phyloP scores from a whole-genome alignment of 2,888 invertebrate species.

The Candidula unifasciata region DNA sequence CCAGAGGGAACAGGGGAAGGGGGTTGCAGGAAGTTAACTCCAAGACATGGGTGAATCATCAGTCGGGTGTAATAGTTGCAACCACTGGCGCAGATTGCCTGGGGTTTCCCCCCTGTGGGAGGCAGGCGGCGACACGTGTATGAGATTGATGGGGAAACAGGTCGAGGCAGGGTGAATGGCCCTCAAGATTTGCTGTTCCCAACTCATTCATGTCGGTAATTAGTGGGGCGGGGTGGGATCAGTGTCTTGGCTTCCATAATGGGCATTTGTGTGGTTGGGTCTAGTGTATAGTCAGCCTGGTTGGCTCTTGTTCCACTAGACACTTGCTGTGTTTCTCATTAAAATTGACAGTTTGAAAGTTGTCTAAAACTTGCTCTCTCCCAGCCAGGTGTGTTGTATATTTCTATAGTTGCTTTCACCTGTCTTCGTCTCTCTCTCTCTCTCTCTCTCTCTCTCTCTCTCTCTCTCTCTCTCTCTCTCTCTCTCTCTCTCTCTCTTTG shows the following conservation, averaged over 20 bases:
- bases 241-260: too few species aligned
- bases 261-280: too few species aligned
- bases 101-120: background rate
- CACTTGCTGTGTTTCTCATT: too few species aligned
- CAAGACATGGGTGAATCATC: background rate
- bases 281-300: too few species aligned
- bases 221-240: too few species aligned
- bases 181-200: too few species aligned
- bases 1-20: background rate
- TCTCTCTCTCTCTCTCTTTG: conserved; percentile 41
- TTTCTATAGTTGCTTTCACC: too few species aligned
- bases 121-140: background rate
- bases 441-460: conserved; percentile 9
- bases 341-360: too few species aligned
- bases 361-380: too few species aligned
- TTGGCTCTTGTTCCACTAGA: too few species aligned
- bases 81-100: background rate
- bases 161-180: background rate
- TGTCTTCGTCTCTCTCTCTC: conserved; percentile 24
- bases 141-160: background rate
- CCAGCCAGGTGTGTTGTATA: too few species aligned
- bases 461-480: conserved; percentile 43
- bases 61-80: background rate
- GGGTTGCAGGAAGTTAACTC: background rate
- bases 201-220: too few species aligned